These are phyloP conservation scores for Drosophila littoralis DNA, from an alignment of 1,140 invertebrate genomes.

Conservation along the genomic window DNA sequence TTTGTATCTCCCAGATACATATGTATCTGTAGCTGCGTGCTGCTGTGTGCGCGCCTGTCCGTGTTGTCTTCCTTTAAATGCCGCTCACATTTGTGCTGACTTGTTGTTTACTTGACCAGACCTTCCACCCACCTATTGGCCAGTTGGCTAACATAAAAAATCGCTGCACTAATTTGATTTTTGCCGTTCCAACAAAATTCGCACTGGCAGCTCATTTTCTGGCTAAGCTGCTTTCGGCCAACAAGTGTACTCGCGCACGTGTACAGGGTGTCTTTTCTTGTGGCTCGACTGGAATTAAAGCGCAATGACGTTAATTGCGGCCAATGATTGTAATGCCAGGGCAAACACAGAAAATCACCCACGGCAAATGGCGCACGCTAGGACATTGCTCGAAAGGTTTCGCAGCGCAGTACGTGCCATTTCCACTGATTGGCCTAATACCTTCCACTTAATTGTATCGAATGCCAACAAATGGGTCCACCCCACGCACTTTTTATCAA, in stretches of 20 bases:
- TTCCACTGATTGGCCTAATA: constrained; percentile 57
- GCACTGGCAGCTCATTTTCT: constrained; percentile 24
- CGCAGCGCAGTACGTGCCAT: constrained; percentile 62
- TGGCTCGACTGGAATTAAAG: background rate
- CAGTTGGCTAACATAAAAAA: constrained; percentile 35
- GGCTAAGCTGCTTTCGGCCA: background rate
- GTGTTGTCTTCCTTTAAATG: constrained; percentile 22
- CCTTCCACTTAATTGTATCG: constrained; percentile 39
- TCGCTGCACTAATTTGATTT: constrained; percentile 49
- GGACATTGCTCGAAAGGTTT: constrained; percentile 64
- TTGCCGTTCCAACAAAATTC: constrained; percentile 16
- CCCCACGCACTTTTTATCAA: background rate
- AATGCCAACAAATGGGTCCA: constrained; percentile 29
- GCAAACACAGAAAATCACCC: constrained; percentile 12
- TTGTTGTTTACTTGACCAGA: constrained; percentile 30
- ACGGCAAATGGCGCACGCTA: constrained; percentile 22
- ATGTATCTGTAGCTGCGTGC: constrained; percentile 10
- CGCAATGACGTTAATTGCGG: constrained; percentile 71
- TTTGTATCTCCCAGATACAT: constrained; percentile 68
- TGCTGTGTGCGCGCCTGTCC: background rate
- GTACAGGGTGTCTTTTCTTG: constrained; percentile 8
- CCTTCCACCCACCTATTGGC: background rate
- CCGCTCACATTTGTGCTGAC: constrained; percentile 48
- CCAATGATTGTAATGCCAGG: constrained; percentile 35
- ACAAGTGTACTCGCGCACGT: background rate